phyloP scores from a whole-genome alignment of 2,888 invertebrate species.

The Tribolium freemani region DNA sequence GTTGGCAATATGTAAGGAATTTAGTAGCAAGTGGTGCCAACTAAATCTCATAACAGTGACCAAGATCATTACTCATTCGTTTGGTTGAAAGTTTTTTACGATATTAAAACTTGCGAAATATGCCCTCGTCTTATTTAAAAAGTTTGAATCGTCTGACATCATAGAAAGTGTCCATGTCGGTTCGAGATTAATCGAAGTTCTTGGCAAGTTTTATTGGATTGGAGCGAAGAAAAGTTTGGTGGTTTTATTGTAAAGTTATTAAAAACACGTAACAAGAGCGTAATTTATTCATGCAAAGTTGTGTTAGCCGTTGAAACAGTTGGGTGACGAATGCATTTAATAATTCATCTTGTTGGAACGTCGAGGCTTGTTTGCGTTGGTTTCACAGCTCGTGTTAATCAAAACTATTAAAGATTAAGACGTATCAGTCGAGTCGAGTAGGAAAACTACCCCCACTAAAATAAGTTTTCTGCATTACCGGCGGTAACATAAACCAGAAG shows the following conservation, averaged over 20 bases:
- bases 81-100: not conserved
- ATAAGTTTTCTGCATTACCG: conserved; percentile 25
- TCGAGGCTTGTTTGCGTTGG: conserved; percentile 36
- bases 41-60: too few relatives aligned
- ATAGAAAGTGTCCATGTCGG: not conserved
- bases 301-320: conserved; percentile 21
- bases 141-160: not conserved
- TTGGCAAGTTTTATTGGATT: conserved; percentile 23
- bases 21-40: too few relatives aligned
- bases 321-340: conserved; percentile 39
- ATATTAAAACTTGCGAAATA: conserved; percentile 3
- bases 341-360: conserved; percentile 35
- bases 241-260: conserved; percentile 3
- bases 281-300: conserved; percentile 34
- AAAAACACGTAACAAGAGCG: conserved; percentile 2
- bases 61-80: not conserved
- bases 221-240: not conserved
- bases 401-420: conserved; percentile 39
- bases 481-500: conserved; percentile 26
- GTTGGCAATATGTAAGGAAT: too few relatives aligned
- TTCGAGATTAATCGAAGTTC: conserved; percentile 15
- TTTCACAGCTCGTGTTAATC: conserved; percentile 27
- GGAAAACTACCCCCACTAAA: conserved; percentile 1
- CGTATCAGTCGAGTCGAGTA: conserved; percentile 9
- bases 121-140: not conserved